These are phyloP conservation scores for Epiblema foenella DNA, from an alignment of 2,888 invertebrate genomes.

Conservation along the genomic window DNA sequence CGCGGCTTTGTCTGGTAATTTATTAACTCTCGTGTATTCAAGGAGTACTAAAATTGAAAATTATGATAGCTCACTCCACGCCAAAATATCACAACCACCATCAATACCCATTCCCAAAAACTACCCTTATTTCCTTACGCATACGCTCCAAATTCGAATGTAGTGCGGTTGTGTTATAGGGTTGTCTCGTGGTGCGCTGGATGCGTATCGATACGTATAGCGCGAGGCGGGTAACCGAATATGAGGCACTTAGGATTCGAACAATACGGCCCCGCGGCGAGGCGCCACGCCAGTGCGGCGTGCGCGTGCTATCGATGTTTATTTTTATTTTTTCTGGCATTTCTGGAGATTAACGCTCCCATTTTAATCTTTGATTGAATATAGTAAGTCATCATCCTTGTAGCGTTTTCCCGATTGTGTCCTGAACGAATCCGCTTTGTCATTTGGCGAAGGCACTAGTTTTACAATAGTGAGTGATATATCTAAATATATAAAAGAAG, in stretches of 20 bases:
- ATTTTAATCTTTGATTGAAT: no score
- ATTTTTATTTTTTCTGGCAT: slow-evolving; percentile 38
- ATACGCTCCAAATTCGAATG: slow-evolving; percentile 50
- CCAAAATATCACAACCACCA: slow-evolving; percentile 50
- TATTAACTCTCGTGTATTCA: slow-evolving; percentile 76
- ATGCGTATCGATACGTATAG: slow-evolving; percentile 75
- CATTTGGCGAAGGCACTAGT: no score
- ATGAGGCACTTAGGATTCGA: slow-evolving; percentile 80
- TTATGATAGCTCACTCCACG: slow-evolving; percentile 64
- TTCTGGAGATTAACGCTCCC: not conserved
- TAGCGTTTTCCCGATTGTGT: no score
- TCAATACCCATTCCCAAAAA: slow-evolving; percentile 45
- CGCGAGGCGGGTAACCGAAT: slow-evolving; percentile 80
- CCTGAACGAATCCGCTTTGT: no score
- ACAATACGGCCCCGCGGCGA: slow-evolving; percentile 79
- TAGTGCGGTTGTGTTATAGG: slow-evolving; percentile 48
- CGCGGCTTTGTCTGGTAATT: slow-evolving; percentile 76
- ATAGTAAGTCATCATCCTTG: no score
- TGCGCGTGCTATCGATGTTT: slow-evolving; percentile 37
- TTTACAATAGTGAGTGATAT: no score
- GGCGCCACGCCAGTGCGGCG: slow-evolving; percentile 74
- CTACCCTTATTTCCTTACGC: slow-evolving; percentile 42
- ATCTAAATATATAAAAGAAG: no score
- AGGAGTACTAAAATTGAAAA: slow-evolving; percentile 78
- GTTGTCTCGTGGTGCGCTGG: slow-evolving; percentile 53